Evolutionary conservation across 2,113 vertebrate genomes (phyloP).

Genomic region (Phaethon lepturus): DNA sequence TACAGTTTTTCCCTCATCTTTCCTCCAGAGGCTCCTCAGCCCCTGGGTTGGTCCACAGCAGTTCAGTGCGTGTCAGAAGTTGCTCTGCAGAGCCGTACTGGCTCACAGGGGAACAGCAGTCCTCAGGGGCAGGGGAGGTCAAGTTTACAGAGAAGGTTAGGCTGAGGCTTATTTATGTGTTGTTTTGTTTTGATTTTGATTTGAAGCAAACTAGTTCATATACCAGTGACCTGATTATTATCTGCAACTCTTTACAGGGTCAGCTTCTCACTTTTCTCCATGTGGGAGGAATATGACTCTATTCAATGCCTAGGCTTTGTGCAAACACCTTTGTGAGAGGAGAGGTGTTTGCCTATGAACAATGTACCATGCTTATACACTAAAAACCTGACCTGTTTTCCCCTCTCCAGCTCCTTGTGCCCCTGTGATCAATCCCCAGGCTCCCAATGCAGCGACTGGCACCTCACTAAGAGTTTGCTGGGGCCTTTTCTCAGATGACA

Average conservation of each 20-base stretch:
- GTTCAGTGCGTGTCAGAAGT: not conserved
- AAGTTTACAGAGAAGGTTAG: not conserved
- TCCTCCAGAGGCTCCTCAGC: not conserved
- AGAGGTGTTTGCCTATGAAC: not conserved
- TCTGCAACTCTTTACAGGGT: not conserved
- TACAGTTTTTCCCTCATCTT: not conserved
- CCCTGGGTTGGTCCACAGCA: not conserved
- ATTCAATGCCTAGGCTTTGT: not conserved
- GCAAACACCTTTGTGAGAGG: not conserved
- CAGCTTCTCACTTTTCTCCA: not conserved
- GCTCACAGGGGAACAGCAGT: not conserved
- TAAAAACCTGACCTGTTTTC: not conserved
- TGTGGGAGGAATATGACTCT: not conserved
- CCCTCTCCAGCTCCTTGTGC: slow-evolving; percentile 87
- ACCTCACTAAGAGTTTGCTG: slow-evolving; percentile 90
- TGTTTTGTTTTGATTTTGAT: not conserved
- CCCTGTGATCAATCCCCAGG: slow-evolving; percentile 92
- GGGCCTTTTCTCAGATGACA: slow-evolving; percentile 93
- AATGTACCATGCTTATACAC: not conserved
- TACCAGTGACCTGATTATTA: not conserved
- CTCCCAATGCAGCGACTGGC: slow-evolving; percentile 85
- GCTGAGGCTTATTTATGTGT: not conserved
- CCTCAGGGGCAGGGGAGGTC: not conserved
- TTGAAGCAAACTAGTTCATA: not conserved
- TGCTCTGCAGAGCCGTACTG: not conserved